Conservation (phyloP, 1,140 invertebrate species). For the Drosophila pseudoananassae region DNA sequence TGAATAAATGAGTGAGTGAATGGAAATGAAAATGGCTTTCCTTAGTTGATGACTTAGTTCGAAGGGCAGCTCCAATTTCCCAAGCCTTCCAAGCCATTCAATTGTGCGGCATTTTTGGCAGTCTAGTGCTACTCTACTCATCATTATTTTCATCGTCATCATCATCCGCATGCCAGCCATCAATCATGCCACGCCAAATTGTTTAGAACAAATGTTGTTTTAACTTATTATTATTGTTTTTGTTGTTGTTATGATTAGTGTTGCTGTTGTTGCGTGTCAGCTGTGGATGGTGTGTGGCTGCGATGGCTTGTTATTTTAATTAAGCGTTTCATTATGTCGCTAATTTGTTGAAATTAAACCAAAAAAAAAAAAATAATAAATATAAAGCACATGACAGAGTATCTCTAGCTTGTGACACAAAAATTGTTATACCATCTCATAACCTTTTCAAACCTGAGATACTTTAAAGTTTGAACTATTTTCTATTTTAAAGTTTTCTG, state of each 20-base stretch:
- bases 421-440: conserved; percentile 9
- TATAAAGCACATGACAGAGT: conserved; percentile 28
- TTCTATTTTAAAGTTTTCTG: too few species aligned
- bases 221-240: conserved; percentile 46
- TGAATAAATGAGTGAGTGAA: conserved; percentile 36
- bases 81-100: conserved; percentile 24
- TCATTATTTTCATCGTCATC: conserved; percentile 33
- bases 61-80: conserved; percentile 33
- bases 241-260: conserved; percentile 41
- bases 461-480: too few species aligned
- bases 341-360: conserved; percentile 71
- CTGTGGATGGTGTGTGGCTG: conserved; percentile 47
- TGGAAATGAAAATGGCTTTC: conserved; percentile 49
- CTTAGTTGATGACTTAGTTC: conserved; percentile 63
- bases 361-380: neutral
- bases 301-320: conserved; percentile 75
- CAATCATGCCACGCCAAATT: conserved; percentile 63
- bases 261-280: conserved; percentile 66
- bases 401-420: conserved; percentile 15
- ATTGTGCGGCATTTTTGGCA: conserved; percentile 44
- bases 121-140: conserved; percentile 26
- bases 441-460: neutral
- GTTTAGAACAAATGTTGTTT: conserved; percentile 63
- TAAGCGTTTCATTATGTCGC: conserved; percentile 75
- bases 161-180: conserved; percentile 43